Base-by-base conservation (phyloP, 2,797 vertebrate species). In the Synanceia verrucosa region DNA sequence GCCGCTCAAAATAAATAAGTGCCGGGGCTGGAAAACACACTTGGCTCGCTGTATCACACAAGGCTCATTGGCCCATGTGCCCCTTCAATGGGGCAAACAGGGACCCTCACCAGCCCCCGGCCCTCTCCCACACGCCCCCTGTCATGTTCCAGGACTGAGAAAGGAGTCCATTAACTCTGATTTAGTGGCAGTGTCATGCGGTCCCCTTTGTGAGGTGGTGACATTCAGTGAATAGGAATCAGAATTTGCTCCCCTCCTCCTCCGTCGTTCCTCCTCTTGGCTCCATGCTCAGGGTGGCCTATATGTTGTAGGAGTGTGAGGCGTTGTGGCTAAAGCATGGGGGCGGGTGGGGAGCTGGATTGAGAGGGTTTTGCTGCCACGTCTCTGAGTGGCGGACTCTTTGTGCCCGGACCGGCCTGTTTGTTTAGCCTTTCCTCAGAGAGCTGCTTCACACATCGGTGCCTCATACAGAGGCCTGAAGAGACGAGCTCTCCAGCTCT, bases 141-240 rank as follows among this genome's bases (percentile, higher is more conserved):
- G 90, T 93, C 92, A 92, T 92, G 92, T 92, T 86, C 76, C 73
- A 59, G 86, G 78, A 85, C 88, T 91, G 91, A 90, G 90, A 93
- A 94, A 94, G 77, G 82, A 93, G 91, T 94, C 94, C 92, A 94
- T 94, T 94, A 94, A 93, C 91, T 93, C 84, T 92, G 91, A 92
- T 94, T 94, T 94, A 94, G 91, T 84, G 89, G 85, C 91, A 81
- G 87, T 93, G 92, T 93, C 91, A 92, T 89, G 90, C 79, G 43
- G 89, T 86, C 59, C 65, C 90, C 77, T 93, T 94, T 94, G 94
- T 94, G 87, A 84, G 80, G 68, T 61, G 78, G 82, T 94, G 94
- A 94, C 93, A 93, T 84, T 84, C 81, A 12, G 37, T 94, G 91
- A 95, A 95, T 93, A 57, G 93, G 85, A 90, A 88, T 93, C 90